A percentile compares a stretch with the other conserved stretches of the same genome.
phyloP scores from a whole-genome alignment of 2,113 vertebrate species.

The Marmota flaviventris region DNA sequence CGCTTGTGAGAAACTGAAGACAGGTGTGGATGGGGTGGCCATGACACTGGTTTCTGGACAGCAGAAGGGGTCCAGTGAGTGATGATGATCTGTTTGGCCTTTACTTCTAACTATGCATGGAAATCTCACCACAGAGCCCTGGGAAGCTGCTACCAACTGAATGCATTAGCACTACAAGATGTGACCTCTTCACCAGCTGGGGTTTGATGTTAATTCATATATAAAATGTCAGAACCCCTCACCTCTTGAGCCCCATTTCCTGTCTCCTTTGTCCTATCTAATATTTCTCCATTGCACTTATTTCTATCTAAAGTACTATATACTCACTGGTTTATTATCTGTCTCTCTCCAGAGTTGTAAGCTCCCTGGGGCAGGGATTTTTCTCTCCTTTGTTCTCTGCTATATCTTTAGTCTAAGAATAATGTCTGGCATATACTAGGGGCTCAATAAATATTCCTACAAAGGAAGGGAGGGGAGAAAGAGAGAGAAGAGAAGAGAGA shows the following conservation, averaged over 20 bases:
- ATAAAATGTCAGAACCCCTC: neutral
- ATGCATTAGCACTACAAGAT: neutral
- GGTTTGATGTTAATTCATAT: neutral
- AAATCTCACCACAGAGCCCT: neutral
- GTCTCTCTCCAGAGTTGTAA: neutral
- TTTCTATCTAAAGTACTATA: neutral
- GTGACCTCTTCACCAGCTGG: neutral
- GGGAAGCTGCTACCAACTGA: neutral
- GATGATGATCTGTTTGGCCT: neutral
- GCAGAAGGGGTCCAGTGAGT: neutral
- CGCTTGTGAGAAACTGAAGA: neutral
- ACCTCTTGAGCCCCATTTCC: too few species aligned
- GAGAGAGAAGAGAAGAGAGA: accelerated
- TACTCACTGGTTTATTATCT: neutral
- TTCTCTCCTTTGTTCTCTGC: neutral
- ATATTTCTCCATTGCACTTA: neutral
- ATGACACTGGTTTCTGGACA: neutral
- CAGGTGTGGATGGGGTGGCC: neutral
- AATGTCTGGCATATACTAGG: neutral
- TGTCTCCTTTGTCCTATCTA: neutral
- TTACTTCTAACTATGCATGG: neutral
- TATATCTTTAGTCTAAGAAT: neutral
- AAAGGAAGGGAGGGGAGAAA: neutral
- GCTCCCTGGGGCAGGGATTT: neutral
- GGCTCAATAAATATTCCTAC: neutral